Base-by-base conservation (phyloP, 1,140 invertebrate species). In the Pseudomyrmex concolor region DNA sequence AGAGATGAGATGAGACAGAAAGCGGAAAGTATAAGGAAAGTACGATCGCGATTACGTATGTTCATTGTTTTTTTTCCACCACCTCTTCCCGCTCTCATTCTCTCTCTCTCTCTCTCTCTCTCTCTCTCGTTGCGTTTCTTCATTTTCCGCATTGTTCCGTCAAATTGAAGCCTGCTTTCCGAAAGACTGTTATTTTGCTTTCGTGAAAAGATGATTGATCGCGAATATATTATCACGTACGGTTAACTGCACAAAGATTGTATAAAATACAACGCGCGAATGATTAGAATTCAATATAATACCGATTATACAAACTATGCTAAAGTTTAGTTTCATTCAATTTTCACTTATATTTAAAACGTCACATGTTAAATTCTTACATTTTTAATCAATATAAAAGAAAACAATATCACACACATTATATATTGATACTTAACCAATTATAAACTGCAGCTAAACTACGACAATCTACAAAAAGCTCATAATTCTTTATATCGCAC, bases 1-100 rank as follows among this genome's bases (percentile, higher is more conserved):
- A 66, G 15, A 57, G 34, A 67, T 10, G 64, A 34, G 0, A 34
- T 7, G 12, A 12, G 48, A 17, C 50, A 48, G 72, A 62, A 19
- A 13, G 19, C 22, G n/a, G 43, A 77, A 76, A 67, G 64, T 77
- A 57, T 63, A 66, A 84, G 25, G 34, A 83, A 80, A 34, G 51
- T 64, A 66, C 63, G 68, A 22, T 59, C 64, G 43, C 64, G 19
- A 67, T 48, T 63, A 54, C 8, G 55, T 64, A 62, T 25, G 13
- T 50, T 57, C n/a, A 15, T 15, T 51, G 19, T 15, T 80, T 19
- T 19, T n/a, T 10, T 60, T 9, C n/a, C 60, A 3, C 12, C 25
- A 2, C 22, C 60, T 17, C 43, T 64, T 17, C 34, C 19, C 25
- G 45, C 15, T 12, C 2, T 1, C n/a, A 9, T n/a, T 62, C 50